A percentile compares a stretch with the other conserved stretches of the same genome.
Evolutionary conservation across 2,888 invertebrate species (phyloP).

Genomic region (Metacarcinus magister): DNA sequence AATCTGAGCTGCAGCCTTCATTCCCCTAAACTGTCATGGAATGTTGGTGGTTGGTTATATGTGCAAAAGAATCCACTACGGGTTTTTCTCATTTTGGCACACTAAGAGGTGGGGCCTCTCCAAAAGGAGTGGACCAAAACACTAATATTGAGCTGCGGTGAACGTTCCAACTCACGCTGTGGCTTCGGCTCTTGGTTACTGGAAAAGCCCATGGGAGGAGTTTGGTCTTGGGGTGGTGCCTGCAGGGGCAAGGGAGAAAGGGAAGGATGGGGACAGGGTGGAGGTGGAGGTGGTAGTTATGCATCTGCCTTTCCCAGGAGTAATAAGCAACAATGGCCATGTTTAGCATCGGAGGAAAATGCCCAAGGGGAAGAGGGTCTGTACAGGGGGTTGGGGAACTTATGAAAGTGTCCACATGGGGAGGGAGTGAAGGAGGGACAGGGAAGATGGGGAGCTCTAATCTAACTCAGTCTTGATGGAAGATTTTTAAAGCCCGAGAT

Average conservation of each 20-base stretch:
- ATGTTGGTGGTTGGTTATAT: conserved; percentile 32
- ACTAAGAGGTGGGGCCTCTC: conserved; percentile 34
- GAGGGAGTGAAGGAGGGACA: not conserved
- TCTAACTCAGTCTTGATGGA: conserved; percentile 27
- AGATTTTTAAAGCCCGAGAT: conserved; percentile 33
- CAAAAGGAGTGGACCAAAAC: not conserved
- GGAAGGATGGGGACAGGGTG: not conserved
- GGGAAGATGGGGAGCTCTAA: conserved; percentile 7
- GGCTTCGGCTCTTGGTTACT: conserved; percentile 23
- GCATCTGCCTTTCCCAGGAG: conserved; percentile 50
- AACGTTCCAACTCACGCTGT: conserved; percentile 1
- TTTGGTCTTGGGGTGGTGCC: conserved; percentile 36
- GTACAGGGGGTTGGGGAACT: conserved; percentile 17
- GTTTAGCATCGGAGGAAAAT: conserved; percentile 37
- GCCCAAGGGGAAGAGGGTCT: not conserved
- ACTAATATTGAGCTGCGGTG: conserved; percentile 40
- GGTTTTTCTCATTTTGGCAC: conserved; percentile 37
- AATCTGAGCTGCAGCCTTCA: conserved; percentile 47
- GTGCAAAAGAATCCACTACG: not conserved
- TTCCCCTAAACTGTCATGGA: conserved; percentile 51
- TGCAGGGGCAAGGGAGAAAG: not conserved
- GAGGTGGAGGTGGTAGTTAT: not conserved
- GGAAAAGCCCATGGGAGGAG: conserved; percentile 26
- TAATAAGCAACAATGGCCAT: conserved; percentile 46
- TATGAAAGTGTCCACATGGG: not conserved